These are phyloP conservation scores for Pseudotriccus pelzelni DNA, from an alignment of 2,797 vertebrate species.

Conservation along the genomic window DNA sequence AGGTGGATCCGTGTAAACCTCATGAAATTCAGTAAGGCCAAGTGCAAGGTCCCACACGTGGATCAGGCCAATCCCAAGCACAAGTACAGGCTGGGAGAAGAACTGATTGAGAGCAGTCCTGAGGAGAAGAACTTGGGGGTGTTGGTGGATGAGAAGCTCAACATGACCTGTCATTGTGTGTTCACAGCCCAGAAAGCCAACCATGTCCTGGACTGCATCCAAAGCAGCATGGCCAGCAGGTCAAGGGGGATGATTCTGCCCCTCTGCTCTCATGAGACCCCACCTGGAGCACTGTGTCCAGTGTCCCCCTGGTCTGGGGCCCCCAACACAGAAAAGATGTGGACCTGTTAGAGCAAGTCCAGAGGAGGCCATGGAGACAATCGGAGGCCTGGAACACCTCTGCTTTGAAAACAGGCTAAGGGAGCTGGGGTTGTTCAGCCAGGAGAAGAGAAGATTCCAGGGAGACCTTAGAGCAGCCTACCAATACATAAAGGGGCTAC, in stretches of 20 bases:
- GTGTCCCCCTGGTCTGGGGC: neutral
- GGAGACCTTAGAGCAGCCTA: neutral
- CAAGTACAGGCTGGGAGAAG: neutral
- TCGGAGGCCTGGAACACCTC: neutral
- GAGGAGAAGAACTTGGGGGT: neutral
- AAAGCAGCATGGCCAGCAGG: accelerated
- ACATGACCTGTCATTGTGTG: neutral
- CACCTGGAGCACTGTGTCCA: neutral
- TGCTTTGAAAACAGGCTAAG: neutral
- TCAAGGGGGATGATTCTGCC: accelerated
- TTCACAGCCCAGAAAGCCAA: neutral
- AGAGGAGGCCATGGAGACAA: neutral
- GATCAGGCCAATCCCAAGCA: neutral
- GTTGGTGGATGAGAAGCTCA: neutral
- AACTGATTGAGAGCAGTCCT: neutral
- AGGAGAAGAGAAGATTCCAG: neutral
- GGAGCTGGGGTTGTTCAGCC: neutral
- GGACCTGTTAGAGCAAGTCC: neutral
- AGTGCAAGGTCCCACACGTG: neutral
- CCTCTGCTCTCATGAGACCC: neutral
- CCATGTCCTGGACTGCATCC: neutral
- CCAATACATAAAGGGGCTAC: neutral
- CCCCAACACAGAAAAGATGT: neutral
- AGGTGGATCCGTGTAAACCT: neutral
- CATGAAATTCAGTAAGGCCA: neutral